Evolutionary conservation across 2,113 vertebrate species (phyloP).

Genomic region (Paracanthobrama guichenoti): DNA sequence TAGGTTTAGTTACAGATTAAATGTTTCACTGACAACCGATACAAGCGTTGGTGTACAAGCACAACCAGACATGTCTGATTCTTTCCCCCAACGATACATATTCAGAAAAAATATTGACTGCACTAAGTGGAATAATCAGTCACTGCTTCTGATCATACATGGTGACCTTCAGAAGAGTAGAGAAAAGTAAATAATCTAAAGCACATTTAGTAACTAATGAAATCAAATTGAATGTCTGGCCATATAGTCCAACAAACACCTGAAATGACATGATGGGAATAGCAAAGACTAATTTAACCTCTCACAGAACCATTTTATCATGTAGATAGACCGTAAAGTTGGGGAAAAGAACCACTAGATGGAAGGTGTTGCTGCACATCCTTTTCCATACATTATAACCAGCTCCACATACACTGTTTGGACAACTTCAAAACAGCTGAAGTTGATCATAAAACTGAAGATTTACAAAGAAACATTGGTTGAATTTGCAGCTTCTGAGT

Average conservation of each 20-base stretch:
- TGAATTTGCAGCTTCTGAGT: background rate
- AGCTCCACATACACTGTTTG: conserved; percentile 1
- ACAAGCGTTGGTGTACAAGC: conserved; percentile 6
- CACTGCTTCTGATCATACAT: background rate
- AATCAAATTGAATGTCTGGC: background rate
- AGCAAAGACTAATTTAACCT: background rate
- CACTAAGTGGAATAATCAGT: background rate
- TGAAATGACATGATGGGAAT: background rate
- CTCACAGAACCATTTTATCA: background rate
- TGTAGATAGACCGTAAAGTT: background rate
- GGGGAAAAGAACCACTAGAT: background rate
- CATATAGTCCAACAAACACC: background rate
- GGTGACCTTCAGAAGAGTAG: background rate
- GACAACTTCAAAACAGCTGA: background rate
- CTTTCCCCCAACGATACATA: background rate
- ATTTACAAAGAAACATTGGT: conserved; percentile 20
- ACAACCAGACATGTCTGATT: conserved; percentile 9
- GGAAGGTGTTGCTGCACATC: background rate
- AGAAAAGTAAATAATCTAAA: background rate
- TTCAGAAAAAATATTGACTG: background rate
- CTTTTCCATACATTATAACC: background rate
- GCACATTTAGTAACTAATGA: background rate
- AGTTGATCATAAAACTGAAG: conserved; percentile 15
- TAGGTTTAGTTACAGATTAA: conserved; percentile 1
- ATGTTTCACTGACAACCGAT: conserved; percentile 11